A percentile compares a stretch with the other conserved stretches of the same genome.
Conservation (phyloP, 2,888 invertebrate genomes). For the Epinotia brunnichana region DNA sequence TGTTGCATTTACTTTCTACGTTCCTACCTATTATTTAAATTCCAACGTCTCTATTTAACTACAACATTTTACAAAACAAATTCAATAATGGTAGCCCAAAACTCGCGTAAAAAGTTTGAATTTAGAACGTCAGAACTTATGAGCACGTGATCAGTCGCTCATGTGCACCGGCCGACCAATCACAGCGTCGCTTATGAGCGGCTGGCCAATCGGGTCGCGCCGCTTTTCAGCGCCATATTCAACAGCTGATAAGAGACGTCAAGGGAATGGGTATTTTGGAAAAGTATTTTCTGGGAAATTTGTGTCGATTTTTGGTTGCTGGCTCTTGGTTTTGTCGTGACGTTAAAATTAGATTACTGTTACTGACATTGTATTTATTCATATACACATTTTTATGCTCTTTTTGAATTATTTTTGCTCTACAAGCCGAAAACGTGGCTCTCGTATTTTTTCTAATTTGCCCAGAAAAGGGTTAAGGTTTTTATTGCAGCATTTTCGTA, state of each 20-base stretch:
- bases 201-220: constrained; percentile 65
- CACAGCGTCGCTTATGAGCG: constrained; percentile 73
- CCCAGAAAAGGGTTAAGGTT: too few relatives aligned
- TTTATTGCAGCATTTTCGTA: too few relatives aligned
- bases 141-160: constrained; percentile 81
- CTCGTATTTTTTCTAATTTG: too few relatives aligned
- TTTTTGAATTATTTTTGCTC: too few relatives aligned
- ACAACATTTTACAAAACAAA: not conserved
- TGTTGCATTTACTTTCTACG: not conserved
- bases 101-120: constrained; percentile 68
- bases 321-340: not conserved
- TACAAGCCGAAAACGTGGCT: too few relatives aligned
- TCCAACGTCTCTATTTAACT: not conserved
- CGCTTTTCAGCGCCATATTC: constrained; percentile 73
- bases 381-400: too few relatives aligned
- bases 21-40: not conserved
- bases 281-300: not conserved
- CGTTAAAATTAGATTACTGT: not conserved
- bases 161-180: constrained; percentile 75
- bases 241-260: constrained; percentile 77
- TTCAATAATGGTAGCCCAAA: not conserved
- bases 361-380: too few relatives aligned
- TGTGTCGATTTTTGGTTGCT: not conserved
- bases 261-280: not conserved
- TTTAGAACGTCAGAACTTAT: constrained; percentile 73